phyloP scores from a whole-genome alignment of 2,888 invertebrate genomes.

The Linnaemya tessellans region DNA sequence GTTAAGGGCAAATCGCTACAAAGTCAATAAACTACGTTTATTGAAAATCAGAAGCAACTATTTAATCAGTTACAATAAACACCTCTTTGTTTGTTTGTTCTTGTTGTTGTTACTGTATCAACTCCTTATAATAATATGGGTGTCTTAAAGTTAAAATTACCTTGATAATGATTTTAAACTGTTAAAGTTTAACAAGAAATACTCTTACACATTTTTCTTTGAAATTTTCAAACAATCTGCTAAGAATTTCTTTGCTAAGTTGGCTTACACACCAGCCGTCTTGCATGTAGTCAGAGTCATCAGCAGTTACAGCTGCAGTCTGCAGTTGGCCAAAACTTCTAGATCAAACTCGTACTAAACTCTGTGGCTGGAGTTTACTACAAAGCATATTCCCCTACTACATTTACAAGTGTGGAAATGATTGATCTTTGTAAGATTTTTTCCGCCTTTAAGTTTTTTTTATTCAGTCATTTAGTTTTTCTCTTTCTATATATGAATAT shows the following conservation, averaged over 20 bases:
- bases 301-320: conserved; percentile 48
- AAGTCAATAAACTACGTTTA: conserved; percentile 47
- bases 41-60: conserved; percentile 55
- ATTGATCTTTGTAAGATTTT: conserved; percentile 76
- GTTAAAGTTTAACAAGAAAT: conserved; percentile 48
- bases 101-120: conserved; percentile 14
- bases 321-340: conserved; percentile 16
- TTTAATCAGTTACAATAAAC: conserved; percentile 59
- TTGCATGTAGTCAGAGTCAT: background rate
- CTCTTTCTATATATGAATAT: background rate
- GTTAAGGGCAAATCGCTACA: conserved; percentile 11
- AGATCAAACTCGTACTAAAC: conserved; percentile 9
- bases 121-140: conserved; percentile 42
- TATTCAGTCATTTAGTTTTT: conserved; percentile 48
- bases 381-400: conserved; percentile 21
- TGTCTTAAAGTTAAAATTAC: conserved; percentile 54
- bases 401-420: conserved; percentile 77
- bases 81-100: conserved; percentile 47
- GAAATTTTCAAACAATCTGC: conserved; percentile 6
- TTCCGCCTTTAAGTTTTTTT: conserved; percentile 64
- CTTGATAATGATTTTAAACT: conserved; percentile 66
- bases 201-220: conserved; percentile 24
- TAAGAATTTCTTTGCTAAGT: conserved; percentile 49
- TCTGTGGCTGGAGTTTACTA: background rate
- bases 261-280: background rate